Percentiles rank a stretch among this genome's conserved stretches.
phyloP scores from a whole-genome alignment of 2,113 vertebrate species.

The Rhadina sibilatrix region DNA sequence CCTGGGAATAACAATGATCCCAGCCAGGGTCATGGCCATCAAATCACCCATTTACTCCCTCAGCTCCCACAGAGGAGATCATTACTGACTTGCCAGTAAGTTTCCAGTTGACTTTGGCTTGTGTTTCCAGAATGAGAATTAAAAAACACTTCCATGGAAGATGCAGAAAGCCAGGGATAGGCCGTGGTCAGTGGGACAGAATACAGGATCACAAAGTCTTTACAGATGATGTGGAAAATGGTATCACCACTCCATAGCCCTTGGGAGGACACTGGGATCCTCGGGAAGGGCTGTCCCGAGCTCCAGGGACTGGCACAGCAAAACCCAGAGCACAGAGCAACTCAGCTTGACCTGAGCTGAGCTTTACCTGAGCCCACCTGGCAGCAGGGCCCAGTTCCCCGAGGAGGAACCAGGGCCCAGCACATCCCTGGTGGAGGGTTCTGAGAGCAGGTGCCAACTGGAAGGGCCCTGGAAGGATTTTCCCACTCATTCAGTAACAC shows the following conservation, averaged over 20 bases:
- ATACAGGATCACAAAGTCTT: background rate
- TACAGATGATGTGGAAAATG: background rate
- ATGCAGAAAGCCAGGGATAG: background rate
- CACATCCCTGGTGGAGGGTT: background rate
- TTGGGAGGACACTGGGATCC: background rate
- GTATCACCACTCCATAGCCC: accelerated
- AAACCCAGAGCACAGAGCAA: background rate
- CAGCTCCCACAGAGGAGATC: background rate
- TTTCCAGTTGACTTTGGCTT: conserved; percentile 41
- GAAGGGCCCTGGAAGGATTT: background rate
- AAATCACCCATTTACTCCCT: background rate
- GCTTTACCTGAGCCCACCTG: background rate
- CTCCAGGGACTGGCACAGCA: background rate
- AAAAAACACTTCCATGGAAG: background rate
- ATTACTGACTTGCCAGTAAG: background rate
- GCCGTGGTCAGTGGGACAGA: background rate
- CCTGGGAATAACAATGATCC: background rate
- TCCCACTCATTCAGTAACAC: background rate
- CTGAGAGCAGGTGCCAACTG: accelerated
- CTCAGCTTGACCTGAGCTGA: background rate
- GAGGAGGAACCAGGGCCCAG: background rate
- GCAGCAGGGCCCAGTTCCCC: accelerated
- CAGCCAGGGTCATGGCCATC: background rate
- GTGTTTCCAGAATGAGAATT: background rate
- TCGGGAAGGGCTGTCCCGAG: background rate